Evolutionary conservation across 2,888 invertebrate genomes (phyloP).

Genomic region (Hydriomena furcata): DNA sequence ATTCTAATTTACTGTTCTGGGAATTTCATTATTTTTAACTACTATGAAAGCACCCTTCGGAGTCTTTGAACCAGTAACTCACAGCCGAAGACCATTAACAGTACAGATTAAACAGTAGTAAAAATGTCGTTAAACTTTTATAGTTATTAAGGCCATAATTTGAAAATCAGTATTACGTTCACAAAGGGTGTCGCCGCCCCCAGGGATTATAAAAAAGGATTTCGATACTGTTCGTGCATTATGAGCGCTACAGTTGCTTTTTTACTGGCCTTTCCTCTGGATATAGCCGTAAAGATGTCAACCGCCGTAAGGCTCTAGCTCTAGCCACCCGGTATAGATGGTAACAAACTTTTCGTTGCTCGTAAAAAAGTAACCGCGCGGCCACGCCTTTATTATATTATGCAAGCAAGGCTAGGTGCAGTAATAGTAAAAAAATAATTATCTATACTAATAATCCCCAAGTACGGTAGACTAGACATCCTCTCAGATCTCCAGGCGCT

Average conservation of each 20-base stretch:
- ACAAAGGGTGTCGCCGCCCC: conserved; percentile 67
- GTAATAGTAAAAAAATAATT: too few species aligned
- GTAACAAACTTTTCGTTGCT: conserved; percentile 57
- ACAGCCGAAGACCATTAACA: conserved; percentile 57
- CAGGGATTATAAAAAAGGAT: conserved; percentile 60
- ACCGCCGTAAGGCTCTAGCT: conserved; percentile 54
- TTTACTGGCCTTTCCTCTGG: conserved; percentile 60
- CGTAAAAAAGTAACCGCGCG: conserved; percentile 54
- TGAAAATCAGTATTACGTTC: conserved; percentile 65
- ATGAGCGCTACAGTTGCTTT: conserved; percentile 58
- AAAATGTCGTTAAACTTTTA: conserved; percentile 74
- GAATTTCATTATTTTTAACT: conserved; percentile 36
- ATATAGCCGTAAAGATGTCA: conserved; percentile 68
- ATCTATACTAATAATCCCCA: too few species aligned
- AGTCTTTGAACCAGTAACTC: conserved; percentile 52
- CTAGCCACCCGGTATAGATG: conserved; percentile 56
- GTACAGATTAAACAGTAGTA: conserved; percentile 79
- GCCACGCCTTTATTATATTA: conserved; percentile 35
- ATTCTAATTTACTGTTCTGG: conserved; percentile 31
- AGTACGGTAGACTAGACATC: too few species aligned
- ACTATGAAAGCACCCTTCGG: conserved; percentile 42
- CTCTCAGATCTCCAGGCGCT: too few species aligned
- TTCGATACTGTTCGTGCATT: conserved; percentile 59
- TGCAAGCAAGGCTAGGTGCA: conserved; percentile 3
- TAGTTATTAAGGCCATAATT: conserved; percentile 69